Conservation (phyloP, 2,113 vertebrate genomes). For the Leucosticte australis region DNA sequence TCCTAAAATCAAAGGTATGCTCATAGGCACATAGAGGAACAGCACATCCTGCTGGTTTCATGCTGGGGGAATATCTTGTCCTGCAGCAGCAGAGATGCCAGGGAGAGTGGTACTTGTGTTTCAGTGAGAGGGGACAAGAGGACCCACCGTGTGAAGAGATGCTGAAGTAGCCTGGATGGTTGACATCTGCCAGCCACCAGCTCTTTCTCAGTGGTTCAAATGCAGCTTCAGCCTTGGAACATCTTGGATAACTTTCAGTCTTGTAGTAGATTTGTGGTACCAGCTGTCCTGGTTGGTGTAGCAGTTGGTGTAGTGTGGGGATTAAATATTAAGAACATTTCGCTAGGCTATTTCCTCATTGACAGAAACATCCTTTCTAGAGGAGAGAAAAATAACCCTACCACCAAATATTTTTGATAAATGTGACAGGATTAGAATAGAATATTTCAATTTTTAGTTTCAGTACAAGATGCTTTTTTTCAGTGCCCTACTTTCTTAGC, state of each 20-base stretch:
- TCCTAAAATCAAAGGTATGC: not conserved
- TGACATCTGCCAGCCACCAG: accelerated
- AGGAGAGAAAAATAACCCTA: not conserved
- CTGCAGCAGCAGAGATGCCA: not conserved
- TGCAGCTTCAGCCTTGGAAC: not conserved
- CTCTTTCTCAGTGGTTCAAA: not conserved
- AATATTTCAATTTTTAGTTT: constrained; percentile 9
- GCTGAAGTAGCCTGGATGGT: not conserved
- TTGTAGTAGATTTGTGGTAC: not conserved
- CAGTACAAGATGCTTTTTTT: not conserved
- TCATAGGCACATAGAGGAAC: not conserved
- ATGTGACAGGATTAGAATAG: not conserved
- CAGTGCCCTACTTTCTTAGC: constrained; percentile 8
- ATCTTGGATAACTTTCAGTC: not conserved
- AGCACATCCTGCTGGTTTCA: not conserved
- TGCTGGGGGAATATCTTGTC: not conserved
- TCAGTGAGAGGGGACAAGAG: not conserved
- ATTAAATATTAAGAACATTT: not conserved
- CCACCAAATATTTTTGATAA: not conserved
- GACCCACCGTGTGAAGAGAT: accelerated
- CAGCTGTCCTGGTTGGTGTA: not conserved
- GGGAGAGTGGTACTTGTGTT: accelerated
- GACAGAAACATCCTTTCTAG: not conserved
- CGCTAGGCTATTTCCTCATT: not conserved
- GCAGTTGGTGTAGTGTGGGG: not conserved